Base-by-base conservation (phyloP, 2,797 vertebrate species). In the Crax fasciolata region DNA sequence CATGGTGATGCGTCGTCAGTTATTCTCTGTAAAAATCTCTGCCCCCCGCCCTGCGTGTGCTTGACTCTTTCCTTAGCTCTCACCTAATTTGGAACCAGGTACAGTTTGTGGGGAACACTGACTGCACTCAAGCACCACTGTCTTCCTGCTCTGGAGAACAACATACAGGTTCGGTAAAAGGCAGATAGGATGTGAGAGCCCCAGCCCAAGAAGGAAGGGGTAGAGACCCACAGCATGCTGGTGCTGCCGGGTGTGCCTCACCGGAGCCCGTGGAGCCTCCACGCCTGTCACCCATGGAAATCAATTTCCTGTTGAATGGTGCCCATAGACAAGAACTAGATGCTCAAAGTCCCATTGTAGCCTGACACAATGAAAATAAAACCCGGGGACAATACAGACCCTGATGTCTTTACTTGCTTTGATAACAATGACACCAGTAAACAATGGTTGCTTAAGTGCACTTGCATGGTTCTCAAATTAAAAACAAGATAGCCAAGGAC, bases 351-450 rank as follows among this genome's bases (percentile, higher is more conserved):
- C 94, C 86, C 82, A 95, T 96, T 97, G 97, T 97, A 93, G 81
- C 62, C 63, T 84, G 84, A 92, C 86, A 94, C 71, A 89, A 94
- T 94, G 91, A 72, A 93, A 96, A 96, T 96, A 97, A 97, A 97
- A 97, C 94, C 89, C 4, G 23, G 81, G 91, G 94, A 97, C 95
- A 97, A 89, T 89, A 86, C 79, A 89, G 94, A 96, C 95, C 86
- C 93, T 96, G 96, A 97, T 91, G 91, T 97, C 97, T 97, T 97
- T 91, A 97, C 96, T 96, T 94, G 96, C 94, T 96, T 95, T 96
- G 95, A 96, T 97, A 97, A 97, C 96, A 94, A 95, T 95, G 96
- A 96, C 94, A 97, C 93, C 89, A 84, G 96, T 89, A 97, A 97
- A 97, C 96, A 97, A 97, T 96, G 95, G 96, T 89, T 68, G 75